Evolutionary conservation across 2,113 vertebrate species (phyloP).

Genomic region (Muntiacus muntjak): DNA sequence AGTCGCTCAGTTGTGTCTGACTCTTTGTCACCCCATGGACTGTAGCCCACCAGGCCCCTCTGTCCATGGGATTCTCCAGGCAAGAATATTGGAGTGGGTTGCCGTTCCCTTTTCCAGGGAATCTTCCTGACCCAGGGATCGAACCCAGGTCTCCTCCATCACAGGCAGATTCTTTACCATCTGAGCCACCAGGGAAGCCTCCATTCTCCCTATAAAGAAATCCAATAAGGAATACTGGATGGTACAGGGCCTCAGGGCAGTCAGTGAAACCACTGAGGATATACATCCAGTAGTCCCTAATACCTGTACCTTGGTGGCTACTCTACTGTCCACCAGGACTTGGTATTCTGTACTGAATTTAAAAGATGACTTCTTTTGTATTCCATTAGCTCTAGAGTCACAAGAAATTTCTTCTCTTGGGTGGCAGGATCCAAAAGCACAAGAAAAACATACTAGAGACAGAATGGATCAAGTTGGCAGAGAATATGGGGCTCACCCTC

Average conservation of each 20-base stretch:
- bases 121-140: not conserved
- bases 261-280: not conserved
- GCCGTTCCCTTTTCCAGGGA: not conserved
- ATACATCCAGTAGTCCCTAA: not conserved
- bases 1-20: not conserved
- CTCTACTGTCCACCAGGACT: not conserved
- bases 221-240: not conserved
- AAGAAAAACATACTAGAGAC: not conserved
- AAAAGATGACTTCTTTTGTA: not conserved
- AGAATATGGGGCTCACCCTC: not conserved
- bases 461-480: not conserved
- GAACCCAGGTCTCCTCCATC: not conserved
- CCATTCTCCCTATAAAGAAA: not conserved
- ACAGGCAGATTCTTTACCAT: not conserved
- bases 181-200: not conserved
- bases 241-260: not conserved
- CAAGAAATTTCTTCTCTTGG: not conserved
- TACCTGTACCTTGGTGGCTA: not conserved
- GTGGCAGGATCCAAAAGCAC: not conserved
- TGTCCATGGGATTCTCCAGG: not conserved
- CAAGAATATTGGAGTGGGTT: not conserved
- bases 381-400: not conserved
- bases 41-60: not conserved
- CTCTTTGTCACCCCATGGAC: not conserved
- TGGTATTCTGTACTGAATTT: not conserved